phyloP scores from a whole-genome alignment of 35 echinoderm and acorn worm genomes.

The Lytechinus pictus region DNA sequence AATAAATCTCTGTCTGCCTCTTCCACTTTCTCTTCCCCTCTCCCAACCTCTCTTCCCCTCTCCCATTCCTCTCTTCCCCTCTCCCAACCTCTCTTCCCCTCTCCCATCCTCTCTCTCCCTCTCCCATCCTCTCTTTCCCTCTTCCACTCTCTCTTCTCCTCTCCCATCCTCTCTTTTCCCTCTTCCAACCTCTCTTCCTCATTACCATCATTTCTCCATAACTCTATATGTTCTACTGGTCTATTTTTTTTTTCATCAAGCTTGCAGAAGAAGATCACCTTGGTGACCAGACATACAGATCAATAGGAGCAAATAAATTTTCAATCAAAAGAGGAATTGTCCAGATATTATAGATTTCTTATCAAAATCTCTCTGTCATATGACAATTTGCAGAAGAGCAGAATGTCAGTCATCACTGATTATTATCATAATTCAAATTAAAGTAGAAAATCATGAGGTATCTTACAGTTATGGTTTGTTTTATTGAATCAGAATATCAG shows the following conservation, averaged over 20 bases:
- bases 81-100: background rate
- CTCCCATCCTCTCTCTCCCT: background rate
- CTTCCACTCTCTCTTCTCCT: background rate
- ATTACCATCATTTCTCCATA: too few species aligned
- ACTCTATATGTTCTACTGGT: too few species aligned
- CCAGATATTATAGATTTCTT: background rate
- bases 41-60: too few species aligned
- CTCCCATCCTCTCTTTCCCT: background rate
- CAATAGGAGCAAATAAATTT: background rate
- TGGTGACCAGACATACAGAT: background rate
- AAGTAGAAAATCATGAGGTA: background rate
- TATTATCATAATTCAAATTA: background rate
- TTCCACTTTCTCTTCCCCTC: too few species aligned
- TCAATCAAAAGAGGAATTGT: background rate
- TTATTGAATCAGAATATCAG: background rate
- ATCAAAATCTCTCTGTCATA: background rate
- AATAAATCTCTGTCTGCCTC: too few species aligned
- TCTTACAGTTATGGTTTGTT: background rate
- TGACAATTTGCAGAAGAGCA: background rate
- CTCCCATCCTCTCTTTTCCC: background rate
- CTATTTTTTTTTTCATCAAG: background rate
- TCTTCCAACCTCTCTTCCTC: too few species aligned
- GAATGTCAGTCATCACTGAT: background rate
- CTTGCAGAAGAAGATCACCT: background rate
- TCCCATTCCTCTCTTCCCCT: too few species aligned